Evolutionary conservation across 2,888 invertebrate genomes (phyloP).

Genomic region (Drosophila mulleri): DNA sequence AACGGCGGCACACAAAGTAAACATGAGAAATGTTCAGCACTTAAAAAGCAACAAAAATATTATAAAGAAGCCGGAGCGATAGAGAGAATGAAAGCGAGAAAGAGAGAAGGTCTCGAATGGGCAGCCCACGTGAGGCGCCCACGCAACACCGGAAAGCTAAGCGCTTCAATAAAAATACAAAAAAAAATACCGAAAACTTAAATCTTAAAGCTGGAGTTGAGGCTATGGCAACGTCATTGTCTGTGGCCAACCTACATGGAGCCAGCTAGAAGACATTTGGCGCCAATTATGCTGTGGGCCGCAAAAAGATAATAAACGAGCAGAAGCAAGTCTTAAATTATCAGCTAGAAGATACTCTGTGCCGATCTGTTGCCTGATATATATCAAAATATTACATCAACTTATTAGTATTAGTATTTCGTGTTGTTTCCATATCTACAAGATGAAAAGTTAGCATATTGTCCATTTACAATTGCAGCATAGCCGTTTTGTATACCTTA

Average conservation of each 20-base stretch:
- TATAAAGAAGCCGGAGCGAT: constrained; percentile 15
- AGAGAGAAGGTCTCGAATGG: constrained; percentile 31
- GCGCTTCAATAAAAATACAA: constrained; percentile 43
- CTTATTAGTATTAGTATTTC: not conserved
- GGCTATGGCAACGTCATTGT: constrained; percentile 38
- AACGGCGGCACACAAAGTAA: constrained; percentile 35
- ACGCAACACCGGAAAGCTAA: constrained; percentile 54
- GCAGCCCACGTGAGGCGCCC: constrained; percentile 51
- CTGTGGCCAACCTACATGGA: constrained; percentile 28
- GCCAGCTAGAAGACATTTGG: constrained; percentile 45
- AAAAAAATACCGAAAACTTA: constrained; percentile 18
- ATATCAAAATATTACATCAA: too few species aligned
- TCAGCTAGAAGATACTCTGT: constrained; percentile 3
- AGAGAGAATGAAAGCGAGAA: constrained; percentile 1
- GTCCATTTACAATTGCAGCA: not conserved
- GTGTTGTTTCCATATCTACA: not conserved
- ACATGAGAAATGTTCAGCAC: constrained; percentile 44
- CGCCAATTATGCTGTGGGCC: constrained; percentile 60
- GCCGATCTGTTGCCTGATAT: not conserved
- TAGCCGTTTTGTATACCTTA: not conserved
- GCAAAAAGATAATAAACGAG: constrained; percentile 25
- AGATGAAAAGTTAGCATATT: not conserved
- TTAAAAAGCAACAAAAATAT: constrained; percentile 23
- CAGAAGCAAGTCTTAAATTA: too few species aligned
- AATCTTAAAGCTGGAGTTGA: constrained; percentile 22